A percentile compares a stretch with the other conserved stretches of the same genome.
Evolutionary conservation across 1,140 invertebrate species (phyloP).

Genomic region (Pogonomyrmex californicus): DNA sequence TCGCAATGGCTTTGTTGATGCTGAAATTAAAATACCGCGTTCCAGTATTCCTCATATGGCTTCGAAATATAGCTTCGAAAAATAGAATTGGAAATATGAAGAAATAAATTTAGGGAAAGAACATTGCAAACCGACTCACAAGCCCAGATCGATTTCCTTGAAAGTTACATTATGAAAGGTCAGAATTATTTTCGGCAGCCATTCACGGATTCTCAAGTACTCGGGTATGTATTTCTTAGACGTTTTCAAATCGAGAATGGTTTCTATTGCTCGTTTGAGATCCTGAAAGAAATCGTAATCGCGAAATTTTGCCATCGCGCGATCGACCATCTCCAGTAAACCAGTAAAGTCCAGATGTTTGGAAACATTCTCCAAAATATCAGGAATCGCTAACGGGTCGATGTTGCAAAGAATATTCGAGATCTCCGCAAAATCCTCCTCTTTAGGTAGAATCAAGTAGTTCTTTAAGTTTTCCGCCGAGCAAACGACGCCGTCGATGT

Average conservation of each 20-base stretch:
- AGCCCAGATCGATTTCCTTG: conserved; percentile 79
- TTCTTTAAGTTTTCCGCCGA: conserved; percentile 80
- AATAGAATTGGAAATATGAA: neutral
- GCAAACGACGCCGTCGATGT: conserved; percentile 81
- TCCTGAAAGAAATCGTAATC: conserved; percentile 83
- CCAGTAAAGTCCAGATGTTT: conserved; percentile 82
- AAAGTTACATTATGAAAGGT: conserved; percentile 79
- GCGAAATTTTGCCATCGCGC: conserved; percentile 82
- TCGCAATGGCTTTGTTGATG: conserved; percentile 76
- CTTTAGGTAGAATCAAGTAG: conserved; percentile 78
- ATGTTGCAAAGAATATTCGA: conserved; percentile 81
- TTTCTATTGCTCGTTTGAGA: conserved; percentile 79
- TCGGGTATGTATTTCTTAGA: conserved; percentile 86
- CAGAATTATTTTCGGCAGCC: conserved; percentile 80
- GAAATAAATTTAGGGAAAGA: neutral
- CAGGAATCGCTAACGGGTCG: conserved; percentile 79
- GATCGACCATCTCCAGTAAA: conserved; percentile 79
- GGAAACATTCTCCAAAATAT: conserved; percentile 80
- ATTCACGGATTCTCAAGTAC: conserved; percentile 83
- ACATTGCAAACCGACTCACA: conserved; percentile 75
- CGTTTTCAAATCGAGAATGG: conserved; percentile 85
- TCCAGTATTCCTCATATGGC: neutral
- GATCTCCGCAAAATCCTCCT: conserved; percentile 76
- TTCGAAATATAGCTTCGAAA: neutral
- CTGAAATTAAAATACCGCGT: conserved; percentile 67